These are phyloP conservation scores for Anguilla megastoma DNA, from an alignment of 2,797 vertebrate genomes.

Conservation along the genomic window DNA sequence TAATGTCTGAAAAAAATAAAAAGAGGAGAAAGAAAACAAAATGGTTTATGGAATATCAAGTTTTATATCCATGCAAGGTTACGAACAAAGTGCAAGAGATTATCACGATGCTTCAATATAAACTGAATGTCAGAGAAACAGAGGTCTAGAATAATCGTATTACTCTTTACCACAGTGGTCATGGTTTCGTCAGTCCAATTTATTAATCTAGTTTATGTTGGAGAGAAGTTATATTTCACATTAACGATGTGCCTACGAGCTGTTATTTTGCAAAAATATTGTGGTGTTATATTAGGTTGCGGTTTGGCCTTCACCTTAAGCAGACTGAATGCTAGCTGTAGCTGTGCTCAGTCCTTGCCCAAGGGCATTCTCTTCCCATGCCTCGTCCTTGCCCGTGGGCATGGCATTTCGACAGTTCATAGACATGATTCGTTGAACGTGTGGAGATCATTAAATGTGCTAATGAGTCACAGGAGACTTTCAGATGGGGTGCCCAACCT, in stretches of 20 bases:
- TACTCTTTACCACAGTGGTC: neutral
- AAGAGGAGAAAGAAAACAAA: neutral
- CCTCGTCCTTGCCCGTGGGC: slow-evolving; percentile 7
- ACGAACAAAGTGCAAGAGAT: neutral
- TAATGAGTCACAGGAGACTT: slow-evolving; percentile 15
- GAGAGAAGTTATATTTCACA: neutral
- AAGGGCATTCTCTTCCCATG: neutral
- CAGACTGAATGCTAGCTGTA: neutral
- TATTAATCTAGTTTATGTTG: neutral
- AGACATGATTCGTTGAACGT: neutral
- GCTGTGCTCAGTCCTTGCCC: neutral
- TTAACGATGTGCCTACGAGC: neutral
- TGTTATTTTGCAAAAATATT: neutral
- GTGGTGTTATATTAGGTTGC: neutral
- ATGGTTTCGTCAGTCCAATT: neutral
- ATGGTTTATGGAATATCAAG: neutral
- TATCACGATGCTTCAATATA: neutral
- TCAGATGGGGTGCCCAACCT: neutral
- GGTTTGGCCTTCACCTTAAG: neutral
- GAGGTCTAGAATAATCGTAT: neutral
- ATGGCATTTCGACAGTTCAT: neutral
- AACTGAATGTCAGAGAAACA: neutral
- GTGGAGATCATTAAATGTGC: slow-evolving; percentile 10
- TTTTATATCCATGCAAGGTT: neutral
- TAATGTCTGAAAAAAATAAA: neutral